phyloP scores from a whole-genome alignment of 2,797 vertebrate species.

The Antrozous pallidus region DNA sequence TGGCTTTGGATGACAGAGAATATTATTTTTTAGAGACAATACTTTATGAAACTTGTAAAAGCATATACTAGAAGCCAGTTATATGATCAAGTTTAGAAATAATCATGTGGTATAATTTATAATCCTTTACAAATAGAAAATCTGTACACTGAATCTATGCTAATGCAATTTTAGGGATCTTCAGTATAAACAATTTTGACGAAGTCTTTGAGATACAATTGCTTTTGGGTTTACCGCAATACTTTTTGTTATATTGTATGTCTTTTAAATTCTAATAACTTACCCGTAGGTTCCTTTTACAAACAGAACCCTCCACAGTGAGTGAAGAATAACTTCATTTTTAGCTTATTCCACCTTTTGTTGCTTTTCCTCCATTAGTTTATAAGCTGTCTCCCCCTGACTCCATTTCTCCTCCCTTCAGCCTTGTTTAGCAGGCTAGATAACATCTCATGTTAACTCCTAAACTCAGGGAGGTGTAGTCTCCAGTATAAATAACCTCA shows the following conservation, averaged over 20 bases:
- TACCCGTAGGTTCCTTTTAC: not conserved
- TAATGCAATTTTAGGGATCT: not conserved
- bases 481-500: not conserved
- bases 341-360: not conserved
- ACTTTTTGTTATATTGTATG: constrained; percentile 94
- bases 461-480: not conserved
- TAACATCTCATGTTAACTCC: not conserved
- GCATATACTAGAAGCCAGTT: constrained; percentile 23
- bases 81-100: not conserved
- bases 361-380: not conserved
- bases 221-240: constrained; percentile 93
- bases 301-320: not conserved
- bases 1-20: not conserved
- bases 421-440: not conserved
- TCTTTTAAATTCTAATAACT: constrained; percentile 96
- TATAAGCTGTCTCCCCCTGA: not conserved
- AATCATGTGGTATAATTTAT: constrained; percentile 44
- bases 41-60: constrained; percentile 3
- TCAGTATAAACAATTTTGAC: constrained; percentile 66
- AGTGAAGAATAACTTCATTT: not conserved
- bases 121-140: constrained; percentile 31
- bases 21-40: not conserved
- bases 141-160: not conserved
- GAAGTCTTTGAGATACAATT: constrained; percentile 86
- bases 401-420: not conserved